Base-by-base conservation (phyloP, 1,140 invertebrate genomes). In the Octopus sinensis region DNA sequence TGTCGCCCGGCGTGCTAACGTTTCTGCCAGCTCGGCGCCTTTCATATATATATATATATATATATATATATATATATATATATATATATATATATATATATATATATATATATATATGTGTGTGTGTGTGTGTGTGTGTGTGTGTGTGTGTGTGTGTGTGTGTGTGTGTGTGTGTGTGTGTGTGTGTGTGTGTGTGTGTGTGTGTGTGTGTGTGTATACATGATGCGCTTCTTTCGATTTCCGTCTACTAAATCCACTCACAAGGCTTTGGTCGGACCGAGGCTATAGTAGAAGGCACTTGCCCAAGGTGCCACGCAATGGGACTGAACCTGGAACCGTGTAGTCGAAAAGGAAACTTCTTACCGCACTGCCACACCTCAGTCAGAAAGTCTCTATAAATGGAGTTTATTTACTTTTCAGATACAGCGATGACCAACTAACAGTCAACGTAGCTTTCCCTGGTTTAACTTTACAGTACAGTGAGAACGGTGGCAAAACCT, bases 401-500 rank as follows among this genome's bases (percentile, higher is more conserved):
- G 5, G 54, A 51, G 53, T 71, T 4, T 73, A 10, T 75, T 13
- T 75, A 79, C 12, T 54, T 73, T 80, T 13, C 80, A 87, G 86
- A 54, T 77, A 86, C 4, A 79, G 80, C n/a, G 75, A 83, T 54
- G 81, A 79, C 6, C 62, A 54, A 7, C 43, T 88, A n/a, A n/a
- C 80, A 54, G 82, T 82, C 7, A 84, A 84, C 30, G 82, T 84
- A 10, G 81, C 83, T 0, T 86, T 83, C 78, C 87, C 87, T 7
- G 87, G 87, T 4, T 82, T 88, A 52, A 13, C 6, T 0, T 83
- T 86, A 13, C 83, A 88, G 54, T 84, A 84, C 68, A 86, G 85
- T 51, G n/a, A 80, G 7, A 82, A 88, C 73, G 76, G 80, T 10
- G 84, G 84, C 43, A 56, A 23, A 9, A 82, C 84, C 5, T 84